Evolutionary conservation across 35 echinoderm and acorn worm genomes (phyloP), one percentile per base, ranked within the genome.

Genomic region (Nesometra sesokonis): DNA sequence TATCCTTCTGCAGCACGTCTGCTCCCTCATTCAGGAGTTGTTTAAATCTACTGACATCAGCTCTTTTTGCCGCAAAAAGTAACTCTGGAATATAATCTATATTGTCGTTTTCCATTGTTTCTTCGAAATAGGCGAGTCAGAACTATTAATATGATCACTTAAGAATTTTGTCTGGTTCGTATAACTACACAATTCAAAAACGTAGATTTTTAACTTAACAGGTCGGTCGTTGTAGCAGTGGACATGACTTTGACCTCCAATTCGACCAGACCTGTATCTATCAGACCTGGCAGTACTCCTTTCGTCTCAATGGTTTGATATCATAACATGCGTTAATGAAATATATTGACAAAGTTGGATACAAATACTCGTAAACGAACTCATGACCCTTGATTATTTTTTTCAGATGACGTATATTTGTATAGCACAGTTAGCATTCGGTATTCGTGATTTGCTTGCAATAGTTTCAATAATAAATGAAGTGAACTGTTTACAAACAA

Each of bases 1-100:
- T 82, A 82, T 94, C 93, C 79, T 87, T 90, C 36, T 89, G 82
- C 35, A 94, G 33, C 34, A 94, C 93, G 86, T 94, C 93, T 9
- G 83, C 82, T 0, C 90, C 93, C 34, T 91, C 80, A 78, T 89
- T 86, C 17, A 94, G 47, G 17, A 94, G 77, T 37, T 90, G 67
- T 78, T 94, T 94, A 38, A 94, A 94, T 0, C 86, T 79, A 0
- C 90, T 82, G 30, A 94, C 90, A 17, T 94, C 93, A 30, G 86
- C 93, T 5, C 57, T 40, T 46, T 86, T 94, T 1, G 90, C 93
- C 30, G 90, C 86, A 8, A 36, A 80, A 13, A 94, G 86, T 30
- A 94, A 39, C 27, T 80, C 80, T 11, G 88, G 47, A 30, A 89
- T 32, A 39, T 77, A 4, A 17, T 84, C 31, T 34, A 32, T 32